phyloP scores from a whole-genome alignment of 2,888 invertebrate species.

The Leptinotarsa rubiginosa region DNA sequence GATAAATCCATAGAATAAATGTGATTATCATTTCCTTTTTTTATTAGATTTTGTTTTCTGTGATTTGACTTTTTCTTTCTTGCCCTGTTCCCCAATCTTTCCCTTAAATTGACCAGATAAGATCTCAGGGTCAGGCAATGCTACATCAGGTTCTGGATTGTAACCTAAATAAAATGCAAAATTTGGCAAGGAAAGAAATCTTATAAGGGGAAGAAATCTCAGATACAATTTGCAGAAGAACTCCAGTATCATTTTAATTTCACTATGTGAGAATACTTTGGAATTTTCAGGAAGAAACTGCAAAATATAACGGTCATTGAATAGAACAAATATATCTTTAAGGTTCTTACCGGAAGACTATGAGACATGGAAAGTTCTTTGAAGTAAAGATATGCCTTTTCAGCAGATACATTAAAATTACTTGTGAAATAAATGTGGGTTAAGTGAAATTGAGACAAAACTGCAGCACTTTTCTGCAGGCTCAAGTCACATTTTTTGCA shows the following conservation, averaged over 20 bases:
- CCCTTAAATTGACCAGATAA: slow-evolving; percentile 34
- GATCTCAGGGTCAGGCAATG: slow-evolving; percentile 14
- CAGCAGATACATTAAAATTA: slow-evolving; percentile 56
- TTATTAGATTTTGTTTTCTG: slow-evolving; percentile 31
- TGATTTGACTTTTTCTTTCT: slow-evolving; percentile 46
- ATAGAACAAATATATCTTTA: too few species aligned
- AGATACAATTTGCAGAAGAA: slow-evolving; percentile 62
- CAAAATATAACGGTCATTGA: slow-evolving; percentile 29
- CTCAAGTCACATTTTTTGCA: slow-evolving; percentile 54
- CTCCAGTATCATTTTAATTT: slow-evolving; percentile 57
- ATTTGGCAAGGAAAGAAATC: slow-evolving; percentile 61
- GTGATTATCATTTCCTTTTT: slow-evolving; percentile 47
- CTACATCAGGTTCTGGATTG: slow-evolving; percentile 51
- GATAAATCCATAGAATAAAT: slow-evolving; percentile 27
- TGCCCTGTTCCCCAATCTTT: slow-evolving; percentile 47
- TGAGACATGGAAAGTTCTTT: slow-evolving; percentile 60
- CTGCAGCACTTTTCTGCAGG: slow-evolving; percentile 57
- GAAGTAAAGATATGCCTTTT: slow-evolving; percentile 62
- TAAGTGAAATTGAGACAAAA: slow-evolving; percentile 62
- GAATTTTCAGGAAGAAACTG: slow-evolving; percentile 60
- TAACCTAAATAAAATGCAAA: slow-evolving; percentile 60
- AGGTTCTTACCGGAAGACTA: slow-evolving; percentile 57
- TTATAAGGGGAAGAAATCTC: slow-evolving; percentile 62
- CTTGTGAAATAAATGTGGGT: slow-evolving; percentile 61
- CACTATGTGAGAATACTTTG: slow-evolving; percentile 59